Base-by-base conservation (phyloP, 2,113 vertebrate genomes). In the Brachirus orientalis region DNA sequence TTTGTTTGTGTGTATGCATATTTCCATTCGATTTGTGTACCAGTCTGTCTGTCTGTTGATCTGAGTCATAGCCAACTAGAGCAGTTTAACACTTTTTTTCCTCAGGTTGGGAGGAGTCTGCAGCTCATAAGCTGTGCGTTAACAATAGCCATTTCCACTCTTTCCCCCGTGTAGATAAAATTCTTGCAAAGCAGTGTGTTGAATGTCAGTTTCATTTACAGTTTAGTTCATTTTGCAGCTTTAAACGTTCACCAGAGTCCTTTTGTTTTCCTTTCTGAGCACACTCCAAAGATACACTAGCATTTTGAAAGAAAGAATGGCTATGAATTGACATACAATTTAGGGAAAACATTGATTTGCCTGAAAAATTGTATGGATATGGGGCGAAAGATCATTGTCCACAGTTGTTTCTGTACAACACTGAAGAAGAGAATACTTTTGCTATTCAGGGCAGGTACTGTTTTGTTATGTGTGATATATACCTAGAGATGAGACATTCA, bases 401-500 rank as follows among this genome's bases (percentile, higher is more conserved):
- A 28, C 63, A 51, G 62, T 62, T 88, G 87, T 81, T 85, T 68
- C 45, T 40, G 4, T 69, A 64, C 61, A 72, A 59, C 72, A 72
- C 73, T 80, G 85, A 84, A 82, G 82, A 81, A 72, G 72, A 67
- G 68, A 80, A 54, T 22, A 65, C n/a, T 56, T 81, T 89, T 84
- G 64, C 83, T 86, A 88, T 88, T 89, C 87, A 83, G 83, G 70
- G 83, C 83, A 89, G 86, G 86, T 88, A 86, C 71, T 76, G 57
- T 79, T 86, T 85, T 79, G 80, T 82, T 89, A 74, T 91, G 88
- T 90, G 88, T 88, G 90, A 91, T 90, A 83, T 86, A 85, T 88
- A 89, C 84, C 85, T 88, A 60, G 72, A 85, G 83, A 88, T 86
- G 84, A 91, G 88, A 82, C 90, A 91, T 91, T 91, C 88, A 89